These are phyloP conservation scores for Eilema griseolum DNA, from an alignment of 2,888 invertebrate species.

Conservation along the genomic window DNA sequence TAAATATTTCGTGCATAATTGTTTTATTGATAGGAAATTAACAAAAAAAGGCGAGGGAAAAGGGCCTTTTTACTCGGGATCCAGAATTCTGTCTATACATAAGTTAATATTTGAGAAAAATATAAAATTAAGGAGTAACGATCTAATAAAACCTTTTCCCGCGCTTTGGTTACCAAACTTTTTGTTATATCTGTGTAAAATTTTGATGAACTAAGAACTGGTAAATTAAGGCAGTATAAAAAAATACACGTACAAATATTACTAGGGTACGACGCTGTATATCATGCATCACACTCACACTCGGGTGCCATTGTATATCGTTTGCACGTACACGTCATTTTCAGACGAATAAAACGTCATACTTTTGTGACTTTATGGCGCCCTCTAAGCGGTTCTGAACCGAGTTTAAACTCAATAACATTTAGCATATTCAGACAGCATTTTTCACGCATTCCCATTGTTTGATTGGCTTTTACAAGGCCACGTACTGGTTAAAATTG, in stretches of 20 bases:
- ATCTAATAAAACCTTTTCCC: neutral
- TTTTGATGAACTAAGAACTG: too few species aligned
- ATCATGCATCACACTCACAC: neutral
- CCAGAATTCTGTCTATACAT: too few species aligned
- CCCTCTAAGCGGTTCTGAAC: neutral
- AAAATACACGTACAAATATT: neutral
- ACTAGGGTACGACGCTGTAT: too few species aligned
- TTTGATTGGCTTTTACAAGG: neutral
- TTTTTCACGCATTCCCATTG: neutral
- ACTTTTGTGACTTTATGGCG: neutral
- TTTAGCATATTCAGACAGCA: neutral
- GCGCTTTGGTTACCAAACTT: too few species aligned
- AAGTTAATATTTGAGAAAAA: neutral
- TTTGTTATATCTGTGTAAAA: too few species aligned
- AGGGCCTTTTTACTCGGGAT: too few species aligned
- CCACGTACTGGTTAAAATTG: neutral
- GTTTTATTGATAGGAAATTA: neutral
- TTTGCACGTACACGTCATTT: conserved; percentile 2
- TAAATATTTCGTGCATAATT: neutral
- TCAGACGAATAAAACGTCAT: neutral
- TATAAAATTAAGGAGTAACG: neutral
- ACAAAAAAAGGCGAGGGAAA: neutral
- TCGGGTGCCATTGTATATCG: neutral
- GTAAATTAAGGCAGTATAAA: too few species aligned
- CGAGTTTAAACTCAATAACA: neutral